Percentiles rank a stretch among this genome's conserved stretches.
These are phyloP conservation scores for Pseudomyrmex cubaensis DNA, from an alignment of 1,140 invertebrate genomes.

Conservation along the genomic window DNA sequence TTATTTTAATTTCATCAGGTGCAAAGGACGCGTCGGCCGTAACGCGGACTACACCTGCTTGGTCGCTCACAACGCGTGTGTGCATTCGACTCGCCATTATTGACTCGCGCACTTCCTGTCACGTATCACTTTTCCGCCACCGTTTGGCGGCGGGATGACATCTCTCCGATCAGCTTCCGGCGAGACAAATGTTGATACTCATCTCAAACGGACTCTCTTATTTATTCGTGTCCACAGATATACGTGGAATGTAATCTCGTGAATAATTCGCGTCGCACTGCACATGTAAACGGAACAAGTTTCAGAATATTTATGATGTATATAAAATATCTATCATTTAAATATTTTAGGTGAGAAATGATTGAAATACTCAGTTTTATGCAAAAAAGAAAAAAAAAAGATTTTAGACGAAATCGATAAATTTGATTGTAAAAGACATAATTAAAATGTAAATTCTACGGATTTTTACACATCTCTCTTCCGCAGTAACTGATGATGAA, in stretches of 20 bases:
- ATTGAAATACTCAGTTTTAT: no score
- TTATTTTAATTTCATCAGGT: constrained; percentile 85
- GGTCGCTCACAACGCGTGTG: constrained; percentile 19
- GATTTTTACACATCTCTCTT: no score
- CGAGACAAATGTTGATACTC: constrained; percentile 3
- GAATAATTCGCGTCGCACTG: no score
- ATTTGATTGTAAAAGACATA: not conserved
- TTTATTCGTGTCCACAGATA: no score
- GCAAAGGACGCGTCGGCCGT: constrained; percentile 73
- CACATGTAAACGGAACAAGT: no score
- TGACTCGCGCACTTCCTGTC: constrained; percentile 43
- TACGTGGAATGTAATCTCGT: no score
- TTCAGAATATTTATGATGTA: no score
- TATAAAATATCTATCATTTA: no score
- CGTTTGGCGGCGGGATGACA: not conserved
- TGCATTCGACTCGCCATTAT: constrained; percentile 24
- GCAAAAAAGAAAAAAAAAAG: no score
- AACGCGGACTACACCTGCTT: constrained; percentile 62
- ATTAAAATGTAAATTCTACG: not conserved
- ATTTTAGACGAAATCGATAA: no score
- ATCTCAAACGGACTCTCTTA: no score
- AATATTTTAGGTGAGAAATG: no score
- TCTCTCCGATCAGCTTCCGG: constrained; percentile 12
- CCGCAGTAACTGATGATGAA: not conserved
- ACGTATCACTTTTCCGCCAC: constrained; percentile 34